These are phyloP conservation scores for Centruroides vittatus DNA, from an alignment of 1,140 invertebrate genomes.

Conservation along the genomic window DNA sequence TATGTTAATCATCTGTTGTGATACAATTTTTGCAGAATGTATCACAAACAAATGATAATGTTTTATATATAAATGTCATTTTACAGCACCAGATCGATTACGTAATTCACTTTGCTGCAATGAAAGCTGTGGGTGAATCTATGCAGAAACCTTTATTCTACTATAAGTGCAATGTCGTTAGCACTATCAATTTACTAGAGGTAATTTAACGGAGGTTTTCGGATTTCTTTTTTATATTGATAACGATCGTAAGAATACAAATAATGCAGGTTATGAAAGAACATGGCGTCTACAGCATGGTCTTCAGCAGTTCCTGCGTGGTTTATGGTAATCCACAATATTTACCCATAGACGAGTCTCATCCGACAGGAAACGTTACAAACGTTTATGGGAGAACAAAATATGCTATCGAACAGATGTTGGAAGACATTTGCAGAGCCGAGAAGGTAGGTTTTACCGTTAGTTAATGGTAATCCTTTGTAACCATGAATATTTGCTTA, in stretches of 20 bases:
- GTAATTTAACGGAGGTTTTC: slow-evolving; percentile 31
- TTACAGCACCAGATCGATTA: slow-evolving; percentile 64
- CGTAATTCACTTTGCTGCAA: slow-evolving; percentile 87
- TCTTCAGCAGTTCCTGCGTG: slow-evolving; percentile 49
- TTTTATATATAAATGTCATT: slow-evolving; percentile 1
- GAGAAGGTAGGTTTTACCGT: slow-evolving; percentile 43
- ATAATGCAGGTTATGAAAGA: slow-evolving; percentile 56
- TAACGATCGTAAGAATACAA: no score
- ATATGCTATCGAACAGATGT: slow-evolving; percentile 84
- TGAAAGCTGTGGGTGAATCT: slow-evolving; percentile 90
- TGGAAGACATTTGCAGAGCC: slow-evolving; percentile 58
- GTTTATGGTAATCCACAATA: slow-evolving; percentile 44
- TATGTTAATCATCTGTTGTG: not conserved
- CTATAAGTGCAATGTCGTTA: slow-evolving; percentile 82
- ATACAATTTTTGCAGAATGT: not conserved
- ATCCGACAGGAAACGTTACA: slow-evolving; percentile 42
- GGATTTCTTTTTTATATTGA: no score
- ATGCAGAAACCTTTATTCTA: slow-evolving; percentile 77
- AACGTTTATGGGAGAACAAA: slow-evolving; percentile 67
- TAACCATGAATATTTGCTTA: not conserved
- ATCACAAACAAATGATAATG: not conserved
- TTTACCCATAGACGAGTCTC: slow-evolving; percentile 40
- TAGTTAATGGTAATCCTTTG: not conserved
- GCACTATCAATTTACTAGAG: slow-evolving; percentile 72
- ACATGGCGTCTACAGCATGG: slow-evolving; percentile 48